Evolutionary conservation across 2,113 vertebrate species (phyloP).

Genomic region (Hydrochoerus hydrochaeris): DNA sequence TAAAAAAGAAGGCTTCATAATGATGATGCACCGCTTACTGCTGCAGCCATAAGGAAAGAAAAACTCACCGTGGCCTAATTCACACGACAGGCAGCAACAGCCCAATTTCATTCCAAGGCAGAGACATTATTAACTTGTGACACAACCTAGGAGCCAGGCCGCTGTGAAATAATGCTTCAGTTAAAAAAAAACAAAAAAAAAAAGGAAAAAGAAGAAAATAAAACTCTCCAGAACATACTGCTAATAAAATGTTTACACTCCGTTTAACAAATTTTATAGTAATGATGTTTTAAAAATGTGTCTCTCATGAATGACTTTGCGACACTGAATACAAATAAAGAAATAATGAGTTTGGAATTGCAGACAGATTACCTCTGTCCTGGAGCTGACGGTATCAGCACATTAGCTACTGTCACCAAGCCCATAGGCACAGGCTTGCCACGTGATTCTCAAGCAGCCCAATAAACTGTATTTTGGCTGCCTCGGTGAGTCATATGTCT

Average conservation of each 20-base stretch:
- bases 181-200: conserved; percentile 51
- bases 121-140: conserved; percentile 75
- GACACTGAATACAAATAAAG: conserved; percentile 79
- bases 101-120: conserved; percentile 75
- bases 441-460: conserved; percentile 50
- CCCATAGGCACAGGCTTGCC: background rate
- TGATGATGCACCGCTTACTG: conserved; percentile 71
- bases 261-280: conserved; percentile 79
- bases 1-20: conserved; percentile 69
- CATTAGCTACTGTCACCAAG: conserved; percentile 4
- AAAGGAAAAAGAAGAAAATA: background rate
- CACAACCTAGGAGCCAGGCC: conserved; percentile 68
- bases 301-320: conserved; percentile 81
- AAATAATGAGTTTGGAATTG: conserved; percentile 77
- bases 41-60: conserved; percentile 26
- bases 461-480: conserved; percentile 31
- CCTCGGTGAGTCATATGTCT: background rate
- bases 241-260: conserved; percentile 82
- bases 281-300: conserved; percentile 76
- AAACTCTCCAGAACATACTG: conserved; percentile 58
- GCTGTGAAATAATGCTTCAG: conserved; percentile 78
- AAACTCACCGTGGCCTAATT: conserved; percentile 60
- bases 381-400: conserved; percentile 47
- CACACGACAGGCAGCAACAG: conserved; percentile 63
- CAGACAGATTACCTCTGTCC: conserved; percentile 71